A percentile compares a stretch with the other conserved stretches of the same genome.
phyloP scores from a whole-genome alignment of 2,888 invertebrate species.

The Philonicus albiceps region DNA sequence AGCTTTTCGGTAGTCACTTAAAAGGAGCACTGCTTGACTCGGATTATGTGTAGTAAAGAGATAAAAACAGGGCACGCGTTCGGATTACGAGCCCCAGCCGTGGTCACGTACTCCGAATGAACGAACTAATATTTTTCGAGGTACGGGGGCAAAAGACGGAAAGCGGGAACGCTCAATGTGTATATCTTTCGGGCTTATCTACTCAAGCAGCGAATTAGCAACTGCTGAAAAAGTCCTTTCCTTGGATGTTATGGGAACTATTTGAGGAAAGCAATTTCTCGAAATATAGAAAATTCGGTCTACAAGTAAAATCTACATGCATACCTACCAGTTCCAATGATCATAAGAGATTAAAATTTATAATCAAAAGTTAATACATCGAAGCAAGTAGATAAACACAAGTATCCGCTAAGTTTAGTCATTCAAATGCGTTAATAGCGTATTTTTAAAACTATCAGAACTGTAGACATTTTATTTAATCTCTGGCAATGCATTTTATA shows the following conservation, averaged over 20 bases:
- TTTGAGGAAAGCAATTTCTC: neutral
- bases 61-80: conserved; percentile 22
- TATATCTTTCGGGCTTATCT: neutral
- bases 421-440: too few species aligned
- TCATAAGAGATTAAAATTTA: too few species aligned
- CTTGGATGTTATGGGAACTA: neutral
- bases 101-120: conserved; percentile 20
- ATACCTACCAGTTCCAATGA: too few species aligned
- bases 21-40: neutral
- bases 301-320: neutral
- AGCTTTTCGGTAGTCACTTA: conserved; percentile 24
- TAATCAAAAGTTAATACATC: too few species aligned
- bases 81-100: conserved; percentile 10
- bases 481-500: too few species aligned
- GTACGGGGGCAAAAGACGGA: neutral
- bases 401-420: too few species aligned
- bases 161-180: neutral
- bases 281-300: neutral
- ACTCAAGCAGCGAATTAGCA: neutral
- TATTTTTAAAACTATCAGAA: too few species aligned
- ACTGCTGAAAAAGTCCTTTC: neutral
- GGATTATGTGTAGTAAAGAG: conserved; percentile 25
- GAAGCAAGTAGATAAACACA: too few species aligned
- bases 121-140: neutral
- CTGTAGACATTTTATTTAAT: too few species aligned